Evolutionary conservation across 2,797 vertebrate species (phyloP), one percentile per base, ranked within the genome.

Genomic region (Amniataba percoides): DNA sequence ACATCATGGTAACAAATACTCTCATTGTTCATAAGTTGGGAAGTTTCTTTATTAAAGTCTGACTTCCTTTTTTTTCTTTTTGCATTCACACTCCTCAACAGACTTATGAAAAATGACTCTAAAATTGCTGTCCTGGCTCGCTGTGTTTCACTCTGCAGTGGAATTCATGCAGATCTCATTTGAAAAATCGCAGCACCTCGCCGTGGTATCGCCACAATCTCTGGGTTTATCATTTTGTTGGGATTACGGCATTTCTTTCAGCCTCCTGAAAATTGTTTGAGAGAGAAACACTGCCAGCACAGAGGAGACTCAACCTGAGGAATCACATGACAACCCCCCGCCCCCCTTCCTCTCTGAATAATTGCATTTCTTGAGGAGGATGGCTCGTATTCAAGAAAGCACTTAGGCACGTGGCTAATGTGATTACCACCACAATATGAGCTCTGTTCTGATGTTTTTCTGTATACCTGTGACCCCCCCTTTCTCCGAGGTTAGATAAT

Each of bases 381-480:
- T 88, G 92, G 87, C 85, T 81, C 62, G 51, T 80, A 88, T 82
- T 91, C 87, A 88, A 82, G 83, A 91, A 89, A 91, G 87, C 83
- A 85, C 84, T 77, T 88, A 78, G 84, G 89, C 92, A 90, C 90
- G 90, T 87, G 91, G 90, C 87, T 94, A 93, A 95, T 94, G 90
- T 93, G 93, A 96, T 96, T 95, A 95, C 51, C 15, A 12, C 70
- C 79, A 95, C 94, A 95, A 93, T 94, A 85, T 87, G 59, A 39
- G 74, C 88, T 93, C 89, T 95, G 91, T 95, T 89, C 63, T 53
- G 49, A 51, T 67, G 71, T 61, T 72, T n/a, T 74, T 31, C 69
- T 67, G 75, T 56, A 46, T 77, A 63, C 74, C 61, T 85, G 81
- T 42, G 43, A 59, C 31, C 16, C 36, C 40, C 71, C 55, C 39